Conservation (phyloP, 2,888 invertebrate genomes). For the Lochmaea crataegi region DNA sequence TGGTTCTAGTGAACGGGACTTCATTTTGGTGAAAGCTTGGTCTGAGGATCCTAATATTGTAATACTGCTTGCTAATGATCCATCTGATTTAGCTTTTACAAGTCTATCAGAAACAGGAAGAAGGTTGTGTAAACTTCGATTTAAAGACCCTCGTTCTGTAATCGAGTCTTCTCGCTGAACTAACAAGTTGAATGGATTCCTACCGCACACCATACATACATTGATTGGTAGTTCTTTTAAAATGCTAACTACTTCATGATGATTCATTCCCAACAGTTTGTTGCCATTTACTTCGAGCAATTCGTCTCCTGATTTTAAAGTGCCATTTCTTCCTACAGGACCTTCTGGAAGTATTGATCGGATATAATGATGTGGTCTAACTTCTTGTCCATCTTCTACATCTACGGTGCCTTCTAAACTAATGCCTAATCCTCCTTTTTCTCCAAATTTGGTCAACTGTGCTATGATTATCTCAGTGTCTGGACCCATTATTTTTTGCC, state of each 20-base stretch:
- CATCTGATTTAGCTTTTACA: conserved; percentile 93
- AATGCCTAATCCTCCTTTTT: conserved; percentile 95
- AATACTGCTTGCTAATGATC: conserved; percentile 78
- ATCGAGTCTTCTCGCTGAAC: conserved; percentile 56
- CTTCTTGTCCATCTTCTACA: conserved; percentile 95
- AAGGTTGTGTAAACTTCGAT: conserved; percentile 73
- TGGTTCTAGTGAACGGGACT: conserved; percentile 95
- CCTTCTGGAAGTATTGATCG: conserved; percentile 97
- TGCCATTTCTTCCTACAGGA: conserved; percentile 93
- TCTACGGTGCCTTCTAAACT: conserved; percentile 98
- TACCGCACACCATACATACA: conserved; percentile 91
- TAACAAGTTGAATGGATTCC: conserved; percentile 65
- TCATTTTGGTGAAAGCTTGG: conserved; percentile 73
- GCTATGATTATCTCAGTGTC: conserved; percentile 84
- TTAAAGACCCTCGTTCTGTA: conserved; percentile 63
- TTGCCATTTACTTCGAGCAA: conserved; percentile 93
- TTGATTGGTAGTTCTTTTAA: conserved; percentile 91
- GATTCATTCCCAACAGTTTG: conserved; percentile 89
- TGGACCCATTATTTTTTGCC: conserved; percentile 83
- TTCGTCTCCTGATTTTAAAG: conserved; percentile 94
- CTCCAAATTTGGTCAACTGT: conserved; percentile 85
- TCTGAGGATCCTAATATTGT: conserved; percentile 68
- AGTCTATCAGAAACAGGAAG: conserved; percentile 76
- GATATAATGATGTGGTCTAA: conserved; percentile 98
- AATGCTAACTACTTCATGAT: conserved; percentile 93